Evolutionary conservation across 2,113 vertebrate genomes (phyloP).

Genomic region (Nothocercus julius): DNA sequence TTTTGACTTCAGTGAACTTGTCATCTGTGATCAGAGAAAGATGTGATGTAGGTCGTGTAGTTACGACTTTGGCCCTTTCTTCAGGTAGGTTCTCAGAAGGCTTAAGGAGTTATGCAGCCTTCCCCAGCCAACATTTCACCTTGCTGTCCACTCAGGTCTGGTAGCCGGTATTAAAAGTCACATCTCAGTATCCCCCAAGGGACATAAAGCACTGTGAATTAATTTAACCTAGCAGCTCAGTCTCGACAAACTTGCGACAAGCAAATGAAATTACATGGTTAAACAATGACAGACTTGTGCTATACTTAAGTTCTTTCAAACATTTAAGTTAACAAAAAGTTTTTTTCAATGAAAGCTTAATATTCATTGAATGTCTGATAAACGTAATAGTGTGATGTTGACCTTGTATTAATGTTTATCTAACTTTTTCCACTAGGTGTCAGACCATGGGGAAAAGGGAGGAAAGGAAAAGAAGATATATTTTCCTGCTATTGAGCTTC

Average conservation of each 20-base stretch:
- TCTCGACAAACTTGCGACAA: conserved; percentile 23
- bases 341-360: not conserved
- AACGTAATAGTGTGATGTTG: not conserved
- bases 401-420: not conserved
- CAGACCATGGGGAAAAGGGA: not conserved
- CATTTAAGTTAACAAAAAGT: conserved; percentile 7
- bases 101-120: not conserved
- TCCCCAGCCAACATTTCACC: conserved; percentile 2
- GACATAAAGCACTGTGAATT: conserved; percentile 49
- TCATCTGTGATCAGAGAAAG: not conserved
- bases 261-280: conserved; percentile 60
- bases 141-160: conserved; percentile 36
- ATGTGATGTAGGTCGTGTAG: rapidly evolving
- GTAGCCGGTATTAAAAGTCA: conserved; percentile 11
- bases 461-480: not conserved
- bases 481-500: conserved; percentile 31
- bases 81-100: not conserved
- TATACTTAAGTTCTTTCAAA: not conserved
- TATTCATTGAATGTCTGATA: not conserved
- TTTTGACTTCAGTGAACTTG: not conserved
- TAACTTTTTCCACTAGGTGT: not conserved
- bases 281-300: conserved; percentile 4
- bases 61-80: not conserved
- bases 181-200: conserved; percentile 18
- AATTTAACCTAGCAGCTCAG: conserved; percentile 42